Conservation (phyloP, 2,888 invertebrate species). For the Mythimna pallens region DNA sequence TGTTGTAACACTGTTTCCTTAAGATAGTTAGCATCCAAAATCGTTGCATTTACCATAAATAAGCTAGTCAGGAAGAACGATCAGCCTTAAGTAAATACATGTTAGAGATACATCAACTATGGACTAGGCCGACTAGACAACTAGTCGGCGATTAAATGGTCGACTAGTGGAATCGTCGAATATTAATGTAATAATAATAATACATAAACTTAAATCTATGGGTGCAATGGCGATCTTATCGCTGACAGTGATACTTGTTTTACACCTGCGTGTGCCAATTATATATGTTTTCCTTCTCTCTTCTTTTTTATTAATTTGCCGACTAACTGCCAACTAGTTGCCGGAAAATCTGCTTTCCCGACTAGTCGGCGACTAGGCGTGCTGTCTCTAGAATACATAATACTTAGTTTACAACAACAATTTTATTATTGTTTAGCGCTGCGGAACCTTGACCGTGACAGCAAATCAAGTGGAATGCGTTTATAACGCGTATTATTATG, state of each 20-base stretch:
- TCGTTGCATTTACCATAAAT: slow-evolving; percentile 6
- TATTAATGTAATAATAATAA: too few species aligned
- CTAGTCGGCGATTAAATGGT: neutral
- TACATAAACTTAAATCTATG: too few species aligned
- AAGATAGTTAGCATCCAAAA: neutral
- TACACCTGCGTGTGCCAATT: neutral
- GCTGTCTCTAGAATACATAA: neutral
- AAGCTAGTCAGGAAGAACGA: neutral
- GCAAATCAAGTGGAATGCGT: slow-evolving; percentile 53
- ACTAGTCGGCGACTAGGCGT: neutral
- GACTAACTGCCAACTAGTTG: neutral
- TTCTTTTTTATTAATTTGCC: neutral
- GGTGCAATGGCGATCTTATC: too few species aligned
- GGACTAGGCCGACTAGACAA: neutral
- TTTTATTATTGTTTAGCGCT: slow-evolving; percentile 27
- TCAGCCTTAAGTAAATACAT: neutral
- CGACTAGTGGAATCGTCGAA: too few species aligned
- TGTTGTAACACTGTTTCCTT: slow-evolving; percentile 1
- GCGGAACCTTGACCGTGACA: slow-evolving; percentile 59
- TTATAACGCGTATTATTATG: slow-evolving; percentile 20
- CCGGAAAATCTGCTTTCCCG: neutral
- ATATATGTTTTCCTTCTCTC: neutral
- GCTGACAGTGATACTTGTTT: too few species aligned
- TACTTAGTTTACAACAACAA: slow-evolving; percentile 8
- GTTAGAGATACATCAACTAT: neutral